Conservation (phyloP, 2,797 vertebrate genomes). For the Schizopygopsis malacanthus region DNA sequence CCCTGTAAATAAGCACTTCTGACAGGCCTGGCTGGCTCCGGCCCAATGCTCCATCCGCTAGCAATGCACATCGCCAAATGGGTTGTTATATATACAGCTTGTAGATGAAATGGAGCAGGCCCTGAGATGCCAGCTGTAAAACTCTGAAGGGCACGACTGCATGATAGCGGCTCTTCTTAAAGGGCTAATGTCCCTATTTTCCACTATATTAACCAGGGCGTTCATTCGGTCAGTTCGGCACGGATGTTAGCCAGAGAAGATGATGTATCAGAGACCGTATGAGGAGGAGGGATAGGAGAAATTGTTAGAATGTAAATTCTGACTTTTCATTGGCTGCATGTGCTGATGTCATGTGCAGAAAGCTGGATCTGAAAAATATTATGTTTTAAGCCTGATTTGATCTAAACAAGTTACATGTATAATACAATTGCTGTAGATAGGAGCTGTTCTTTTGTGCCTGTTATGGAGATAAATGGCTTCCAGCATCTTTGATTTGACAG, state of each 20-base stretch:
- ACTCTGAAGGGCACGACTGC: conserved; percentile 50
- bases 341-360: no score
- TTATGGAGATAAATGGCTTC: neutral
- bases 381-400: neutral
- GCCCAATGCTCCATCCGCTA: conserved; percentile 52
- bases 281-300: neutral
- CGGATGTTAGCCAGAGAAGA: conserved; percentile 10
- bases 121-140: conserved; percentile 52
- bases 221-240: neutral
- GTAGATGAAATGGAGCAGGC: conserved; percentile 59
- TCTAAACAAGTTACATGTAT: neutral
- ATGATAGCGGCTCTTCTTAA: conserved; percentile 37
- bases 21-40: conserved; percentile 54
- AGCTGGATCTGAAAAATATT: neutral
- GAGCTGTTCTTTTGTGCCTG: neutral
- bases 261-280: neutral
- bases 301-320: no score
- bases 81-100: conserved; percentile 43
- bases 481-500: neutral
- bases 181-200: conserved; percentile 41
- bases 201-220: conserved; percentile 27
- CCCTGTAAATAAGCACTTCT: conserved; percentile 61
- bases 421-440: neutral
- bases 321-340: neutral
- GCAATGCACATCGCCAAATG: conserved; percentile 53